phyloP scores from a whole-genome alignment of 2,888 invertebrate species.

The Drosophila mulleri region DNA sequence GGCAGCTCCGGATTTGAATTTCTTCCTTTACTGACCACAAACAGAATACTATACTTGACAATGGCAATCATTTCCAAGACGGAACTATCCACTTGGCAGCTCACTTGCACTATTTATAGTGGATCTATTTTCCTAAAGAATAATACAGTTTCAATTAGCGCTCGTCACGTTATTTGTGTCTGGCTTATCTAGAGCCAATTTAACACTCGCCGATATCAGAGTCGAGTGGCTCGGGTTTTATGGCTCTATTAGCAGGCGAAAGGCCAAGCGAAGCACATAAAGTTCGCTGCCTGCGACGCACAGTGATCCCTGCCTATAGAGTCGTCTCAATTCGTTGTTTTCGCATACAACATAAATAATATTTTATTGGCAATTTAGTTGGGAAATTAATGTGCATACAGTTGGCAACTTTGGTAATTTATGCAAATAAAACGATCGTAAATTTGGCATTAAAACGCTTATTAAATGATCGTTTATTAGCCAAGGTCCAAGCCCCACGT shows the following conservation, averaged over 20 bases:
- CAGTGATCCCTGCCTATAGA: conserved; percentile 40
- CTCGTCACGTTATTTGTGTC: conserved; percentile 23
- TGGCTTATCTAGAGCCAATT: conserved; percentile 11
- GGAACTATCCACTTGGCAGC: background rate
- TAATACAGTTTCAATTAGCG: background rate
- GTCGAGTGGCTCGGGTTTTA: conserved; percentile 40
- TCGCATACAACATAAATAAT: conserved; percentile 75
- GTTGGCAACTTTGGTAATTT: conserved; percentile 80
- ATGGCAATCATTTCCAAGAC: conserved; percentile 8
- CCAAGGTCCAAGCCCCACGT: conserved; percentile 24
- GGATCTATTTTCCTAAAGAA: background rate
- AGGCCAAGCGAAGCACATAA: conserved; percentile 55
- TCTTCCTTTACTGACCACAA: conserved; percentile 12
- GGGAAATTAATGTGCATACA: conserved; percentile 77
- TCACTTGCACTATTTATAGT: conserved; percentile 26
- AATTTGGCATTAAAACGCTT: conserved; percentile 82
- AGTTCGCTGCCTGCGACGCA: conserved; percentile 50
- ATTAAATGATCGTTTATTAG: conserved; percentile 80
- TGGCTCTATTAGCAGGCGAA: conserved; percentile 66
- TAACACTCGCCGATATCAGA: background rate
- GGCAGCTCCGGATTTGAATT: background rate
- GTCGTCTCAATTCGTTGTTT: conserved; percentile 35
- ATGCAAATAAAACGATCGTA: conserved; percentile 83
- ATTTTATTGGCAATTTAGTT: conserved; percentile 82
- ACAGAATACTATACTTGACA: conserved; percentile 7